Base-by-base conservation (phyloP, 2,113 vertebrate genomes). In the Pollimyrus isidori region DNA sequence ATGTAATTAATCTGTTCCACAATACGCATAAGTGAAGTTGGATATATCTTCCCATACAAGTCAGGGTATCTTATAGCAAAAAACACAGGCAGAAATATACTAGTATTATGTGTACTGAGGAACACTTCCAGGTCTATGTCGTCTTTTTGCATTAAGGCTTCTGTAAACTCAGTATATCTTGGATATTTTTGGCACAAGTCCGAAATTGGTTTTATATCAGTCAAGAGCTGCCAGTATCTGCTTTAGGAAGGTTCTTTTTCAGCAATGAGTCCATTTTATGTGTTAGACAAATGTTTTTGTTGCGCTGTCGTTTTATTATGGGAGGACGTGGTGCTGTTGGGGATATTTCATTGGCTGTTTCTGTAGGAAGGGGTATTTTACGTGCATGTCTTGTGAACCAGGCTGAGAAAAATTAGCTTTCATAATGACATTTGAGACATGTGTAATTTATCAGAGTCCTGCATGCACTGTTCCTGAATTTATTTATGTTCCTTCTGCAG, bases 401-500 rank as follows among this genome's bases (percentile, higher is more conserved):
- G 13, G n/a, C 17, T 58, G 15, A 23, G 42, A 26, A 26, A 39
- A 48, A 19, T 56, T 50, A 88, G 87, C 7, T 73, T 73, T 88
- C 35, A 65, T 4, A 39, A 30, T 88, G 11, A 15, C 62, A 45
- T 73, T 88, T 73, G 11, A 30, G 62, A 4, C 30, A 23, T 7
- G 42, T 4, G 17, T 19, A 46, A 13, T 49, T 88, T 10, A 21
- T 49, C 62, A 17, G n/a, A 30, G 86, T 80, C 49, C 76, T 13
- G 2, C 58, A 23, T 23, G 21, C 86, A 53, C 35, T 58, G 35
- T 83, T 49, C n/a, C 73, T 88, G 49, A 62, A 3, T n/a, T 30
- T 85, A 11, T 85, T 84, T 88, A 23, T 90, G 56, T 73, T 88
- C 48, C 42, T 82, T 76, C n/a, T 26, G 46, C 92, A 97, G 96